Percentiles rank a stretch among this genome's conserved stretches.
These are phyloP conservation scores for Aplysia californica DNA, from an alignment of 1,140 invertebrate species.

Conservation along the genomic window DNA sequence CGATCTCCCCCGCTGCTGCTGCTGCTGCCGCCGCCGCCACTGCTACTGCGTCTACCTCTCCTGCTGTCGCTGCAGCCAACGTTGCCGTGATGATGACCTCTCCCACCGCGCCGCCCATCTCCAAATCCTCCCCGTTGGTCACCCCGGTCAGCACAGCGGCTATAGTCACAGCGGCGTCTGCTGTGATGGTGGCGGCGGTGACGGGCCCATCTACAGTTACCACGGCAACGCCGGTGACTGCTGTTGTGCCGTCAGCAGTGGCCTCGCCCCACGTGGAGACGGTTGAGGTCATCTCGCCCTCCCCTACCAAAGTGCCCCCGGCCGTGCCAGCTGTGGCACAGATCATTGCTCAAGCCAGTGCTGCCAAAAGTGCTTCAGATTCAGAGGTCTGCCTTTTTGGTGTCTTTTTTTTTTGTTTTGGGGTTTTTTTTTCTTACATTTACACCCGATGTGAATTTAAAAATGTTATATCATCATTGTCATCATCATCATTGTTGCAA, in stretches of 20 bases:
- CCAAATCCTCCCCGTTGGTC: constrained; percentile 34
- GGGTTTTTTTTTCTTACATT: too few species aligned
- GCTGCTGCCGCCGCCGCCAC: not conserved
- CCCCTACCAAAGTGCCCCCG: constrained; percentile 11
- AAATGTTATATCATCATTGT: too few species aligned
- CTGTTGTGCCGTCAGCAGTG: not conserved
- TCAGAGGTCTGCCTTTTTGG: constrained; percentile 41
- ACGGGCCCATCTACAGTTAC: too few species aligned
- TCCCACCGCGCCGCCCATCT: too few species aligned
- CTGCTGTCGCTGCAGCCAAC: constrained; percentile 9
- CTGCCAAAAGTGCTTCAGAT: constrained; percentile 50
- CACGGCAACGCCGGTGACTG: constrained; percentile 20
- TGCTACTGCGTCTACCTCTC: not conserved
- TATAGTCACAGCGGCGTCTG: constrained; percentile 27
- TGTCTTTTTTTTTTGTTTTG: too few species aligned
- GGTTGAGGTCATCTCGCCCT: not conserved
- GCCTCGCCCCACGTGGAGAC: not conserved
- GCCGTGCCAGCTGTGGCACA: constrained; percentile 8
- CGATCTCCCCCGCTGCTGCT: constrained; percentile 26
- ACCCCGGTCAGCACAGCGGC: constrained; percentile 60
- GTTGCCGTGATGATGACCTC: too few species aligned
- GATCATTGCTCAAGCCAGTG: constrained; percentile 16
- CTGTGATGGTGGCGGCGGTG: not conserved
- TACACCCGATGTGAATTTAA: too few species aligned
- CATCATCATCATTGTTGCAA: too few species aligned